phyloP scores from a whole-genome alignment of 2,113 vertebrate genomes.

The Potamarius usumacintae region DNA sequence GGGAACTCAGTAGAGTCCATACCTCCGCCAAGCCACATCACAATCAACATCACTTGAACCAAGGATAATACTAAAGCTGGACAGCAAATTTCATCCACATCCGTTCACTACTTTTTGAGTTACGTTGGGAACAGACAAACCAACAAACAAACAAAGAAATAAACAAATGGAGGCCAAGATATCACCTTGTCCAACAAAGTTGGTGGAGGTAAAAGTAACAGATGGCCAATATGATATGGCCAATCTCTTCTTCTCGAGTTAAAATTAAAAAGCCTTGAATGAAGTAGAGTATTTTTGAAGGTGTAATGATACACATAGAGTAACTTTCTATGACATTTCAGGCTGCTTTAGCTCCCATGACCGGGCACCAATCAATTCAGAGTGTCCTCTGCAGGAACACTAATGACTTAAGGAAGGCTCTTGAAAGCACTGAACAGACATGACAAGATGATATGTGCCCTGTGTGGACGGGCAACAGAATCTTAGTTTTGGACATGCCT shows the following conservation, averaged over 20 bases:
- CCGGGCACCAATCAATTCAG: constrained; percentile 57
- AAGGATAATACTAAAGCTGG: no score
- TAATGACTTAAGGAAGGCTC: constrained; percentile 60
- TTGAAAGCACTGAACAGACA: constrained; percentile 36
- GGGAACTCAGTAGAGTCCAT: no score
- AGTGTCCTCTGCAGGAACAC: constrained; percentile 62
- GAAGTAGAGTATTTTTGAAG: not conserved
- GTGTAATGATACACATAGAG: not conserved
- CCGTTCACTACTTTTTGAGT: no score
- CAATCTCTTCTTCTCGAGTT: not conserved
- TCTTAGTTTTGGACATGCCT: constrained; percentile 64
- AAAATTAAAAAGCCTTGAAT: not conserved
- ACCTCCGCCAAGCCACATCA: no score
- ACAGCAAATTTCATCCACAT: no score
- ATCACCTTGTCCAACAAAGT: no score
- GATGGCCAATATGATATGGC: not conserved
- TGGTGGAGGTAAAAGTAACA: not conserved
- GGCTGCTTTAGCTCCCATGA: constrained; percentile 1
- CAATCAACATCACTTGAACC: no score
- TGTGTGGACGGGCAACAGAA: constrained; percentile 61
- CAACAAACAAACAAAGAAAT: no score
- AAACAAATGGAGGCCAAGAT: no score
- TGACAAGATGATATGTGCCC: constrained; percentile 53
- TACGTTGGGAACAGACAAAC: no score
- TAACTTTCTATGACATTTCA: constrained; percentile 1